phyloP scores from a whole-genome alignment of 2,888 invertebrate genomes.

The Caradrina kadenii region DNA sequence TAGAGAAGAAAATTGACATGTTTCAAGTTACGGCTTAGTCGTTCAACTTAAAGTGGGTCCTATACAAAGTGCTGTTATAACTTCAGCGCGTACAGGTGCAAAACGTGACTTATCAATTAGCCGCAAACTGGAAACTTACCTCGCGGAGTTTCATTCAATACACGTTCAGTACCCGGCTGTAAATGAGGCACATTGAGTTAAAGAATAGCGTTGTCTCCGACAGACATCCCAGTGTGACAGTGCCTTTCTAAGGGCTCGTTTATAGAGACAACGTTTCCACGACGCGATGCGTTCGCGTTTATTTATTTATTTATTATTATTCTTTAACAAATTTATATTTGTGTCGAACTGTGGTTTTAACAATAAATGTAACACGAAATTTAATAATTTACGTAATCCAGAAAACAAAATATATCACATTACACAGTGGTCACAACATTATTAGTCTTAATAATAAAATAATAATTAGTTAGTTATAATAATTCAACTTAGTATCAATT shows the following conservation, averaged over 20 bases:
- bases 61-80: conserved; percentile 33
- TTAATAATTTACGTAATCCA: too few relatives aligned
- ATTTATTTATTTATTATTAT: too few relatives aligned
- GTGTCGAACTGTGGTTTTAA: too few relatives aligned
- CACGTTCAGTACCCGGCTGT: neutral
- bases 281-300: too few relatives aligned
- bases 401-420: too few relatives aligned
- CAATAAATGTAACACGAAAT: too few relatives aligned
- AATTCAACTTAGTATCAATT: too few relatives aligned
- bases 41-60: conserved; percentile 23
- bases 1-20: conserved; percentile 15
- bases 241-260: neutral
- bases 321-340: too few relatives aligned
- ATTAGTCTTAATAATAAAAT: too few relatives aligned
- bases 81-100: conserved; percentile 35
- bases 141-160: conserved; percentile 10
- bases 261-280: neutral
- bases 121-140: conserved; percentile 14
- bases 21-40: conserved; percentile 21
- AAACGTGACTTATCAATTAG: conserved; percentile 43
- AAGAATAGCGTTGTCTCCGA: neutral
- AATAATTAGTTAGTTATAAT: too few relatives aligned
- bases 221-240: neutral
- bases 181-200: neutral
- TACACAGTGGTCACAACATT: too few relatives aligned